Conservation (phyloP, 1,140 invertebrate species). For the Macrocentrus cingulum region DNA sequence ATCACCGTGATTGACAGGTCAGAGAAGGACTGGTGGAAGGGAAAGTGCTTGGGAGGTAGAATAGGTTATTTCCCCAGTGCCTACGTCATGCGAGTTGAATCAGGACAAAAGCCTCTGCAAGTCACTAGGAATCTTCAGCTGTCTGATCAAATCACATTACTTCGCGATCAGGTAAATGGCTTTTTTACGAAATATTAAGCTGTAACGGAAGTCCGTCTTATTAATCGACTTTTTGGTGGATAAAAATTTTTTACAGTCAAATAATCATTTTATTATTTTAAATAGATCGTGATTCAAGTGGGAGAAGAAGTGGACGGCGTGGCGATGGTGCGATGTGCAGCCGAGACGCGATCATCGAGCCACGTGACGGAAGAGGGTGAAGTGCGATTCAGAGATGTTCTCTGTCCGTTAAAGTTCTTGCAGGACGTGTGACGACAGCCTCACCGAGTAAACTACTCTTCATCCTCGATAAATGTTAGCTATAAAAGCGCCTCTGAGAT, state of each 20-base stretch:
- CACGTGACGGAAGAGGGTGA: slow-evolving; percentile 77
- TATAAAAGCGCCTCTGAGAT: slow-evolving; percentile 40
- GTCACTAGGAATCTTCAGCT: slow-evolving; percentile 73
- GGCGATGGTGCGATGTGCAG: slow-evolving; percentile 88
- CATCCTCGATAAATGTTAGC: slow-evolving; percentile 26
- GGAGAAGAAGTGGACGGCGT: slow-evolving; percentile 90
- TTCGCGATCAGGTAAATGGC: slow-evolving; percentile 67
- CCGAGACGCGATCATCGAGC: slow-evolving; percentile 78
- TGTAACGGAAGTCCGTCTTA: too few relatives aligned
- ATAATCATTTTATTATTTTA: too few relatives aligned
- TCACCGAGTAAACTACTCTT: slow-evolving; percentile 42
- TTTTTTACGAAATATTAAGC: too few relatives aligned
- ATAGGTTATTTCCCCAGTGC: slow-evolving; percentile 94
- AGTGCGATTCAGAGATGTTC: slow-evolving; percentile 59
- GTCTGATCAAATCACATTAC: slow-evolving; percentile 66
- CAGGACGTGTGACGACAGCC: slow-evolving; percentile 79
- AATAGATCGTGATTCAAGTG: slow-evolving; percentile 77
- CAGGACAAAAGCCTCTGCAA: slow-evolving; percentile 86
- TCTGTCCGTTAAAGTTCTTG: slow-evolving; percentile 78
- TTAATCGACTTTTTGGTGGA: too few relatives aligned
- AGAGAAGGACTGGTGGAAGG: slow-evolving; percentile 96
- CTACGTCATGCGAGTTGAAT: slow-evolving; percentile 86
- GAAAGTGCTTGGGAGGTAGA: slow-evolving; percentile 82
- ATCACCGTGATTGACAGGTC: slow-evolving; percentile 92
- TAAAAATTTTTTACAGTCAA: too few relatives aligned